Evolutionary conservation across 1,140 invertebrate genomes (phyloP), one percentile per base, ranked within the genome.

Genomic region (Gyrodactylus salaris): DNA sequence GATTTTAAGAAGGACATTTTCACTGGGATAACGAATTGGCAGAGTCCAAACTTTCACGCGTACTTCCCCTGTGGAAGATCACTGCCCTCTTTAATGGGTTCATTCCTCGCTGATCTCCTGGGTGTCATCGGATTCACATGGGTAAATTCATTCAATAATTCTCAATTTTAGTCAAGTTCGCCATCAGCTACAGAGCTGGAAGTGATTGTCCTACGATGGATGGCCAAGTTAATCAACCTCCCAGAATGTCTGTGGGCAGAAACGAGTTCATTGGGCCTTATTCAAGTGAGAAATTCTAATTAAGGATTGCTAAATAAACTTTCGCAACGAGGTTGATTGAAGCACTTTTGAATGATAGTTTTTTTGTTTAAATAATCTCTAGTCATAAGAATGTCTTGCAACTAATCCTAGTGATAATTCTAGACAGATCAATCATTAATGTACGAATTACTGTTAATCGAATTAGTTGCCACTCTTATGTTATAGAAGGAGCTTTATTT

Each of bases 101-200:
- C 97, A 76, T 94, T 99, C 89, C 80, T 99, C 27, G 87, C 88
- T 20, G 89, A 91, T 78, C 90, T 88, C 20, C 89, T 98, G 75
- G 92, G 91, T 0, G 93, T 91, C 79, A 89, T 97, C 76, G 94
- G 94, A 77, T 99, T 98, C 82, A 96, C 93, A 24, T 98, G 94
- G 94, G 89, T 90, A 84, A 85, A 77, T 75, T 0, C 20, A 73
- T n/a, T 16, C 1, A 19, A 21, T 24, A 25, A 22, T 21, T 27
- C 19, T 69, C n/a, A 22, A 16, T 7, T 54, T n/a, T 75, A 89
- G 72, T 22, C 72, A 19, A 77, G 78, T 54, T 54, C 77, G 73
- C 92, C 93, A 0, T 88, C 88, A 0, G 92, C 88, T 77, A 96
- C 93, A 0, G 93, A 96, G 81, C 83, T 96, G 0, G 92, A 97